A percentile compares a stretch with the other conserved stretches of the same genome.
These are phyloP conservation scores for Dendrolimus kikuchii DNA, from an alignment of 1,140 invertebrate species.

Conservation along the genomic window DNA sequence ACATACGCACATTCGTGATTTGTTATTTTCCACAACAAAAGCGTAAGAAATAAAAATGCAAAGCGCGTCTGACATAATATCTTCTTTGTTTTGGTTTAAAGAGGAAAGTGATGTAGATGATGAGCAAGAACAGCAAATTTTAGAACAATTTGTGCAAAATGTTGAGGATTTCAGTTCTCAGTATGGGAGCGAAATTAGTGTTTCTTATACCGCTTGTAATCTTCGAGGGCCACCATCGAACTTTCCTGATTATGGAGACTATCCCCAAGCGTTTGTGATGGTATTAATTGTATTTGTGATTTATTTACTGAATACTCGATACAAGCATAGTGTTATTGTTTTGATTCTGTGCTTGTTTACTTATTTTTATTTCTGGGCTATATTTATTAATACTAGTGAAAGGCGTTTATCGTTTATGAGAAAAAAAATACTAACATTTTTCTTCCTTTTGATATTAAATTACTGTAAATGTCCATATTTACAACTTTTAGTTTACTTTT, in stretches of 20 bases:
- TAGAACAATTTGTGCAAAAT: constrained; percentile 63
- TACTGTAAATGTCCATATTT: too few relatives aligned
- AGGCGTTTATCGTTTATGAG: too few relatives aligned
- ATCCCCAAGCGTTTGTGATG: constrained; percentile 90
- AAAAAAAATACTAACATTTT: too few relatives aligned
- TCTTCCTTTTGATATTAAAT: too few relatives aligned
- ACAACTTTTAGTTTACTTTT: too few relatives aligned
- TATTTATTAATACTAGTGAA: too few relatives aligned
- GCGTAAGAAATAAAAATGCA: constrained; percentile 35
- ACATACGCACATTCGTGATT: not conserved
- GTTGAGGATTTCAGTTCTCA: constrained; percentile 91
- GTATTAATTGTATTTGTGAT: constrained; percentile 65
- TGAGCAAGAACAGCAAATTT: constrained; percentile 40
- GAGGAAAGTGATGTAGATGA: constrained; percentile 36
- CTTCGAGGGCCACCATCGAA: constrained; percentile 86
- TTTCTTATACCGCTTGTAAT: constrained; percentile 91
- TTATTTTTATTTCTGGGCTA: too few relatives aligned
- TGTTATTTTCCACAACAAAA: not conserved
- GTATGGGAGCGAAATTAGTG: constrained; percentile 89
- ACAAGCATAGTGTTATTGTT: not conserved
- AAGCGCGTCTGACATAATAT: constrained; percentile 55
- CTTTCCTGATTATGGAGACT: constrained; percentile 92
- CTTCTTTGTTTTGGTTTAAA: constrained; percentile 52
- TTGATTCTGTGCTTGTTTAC: not conserved
- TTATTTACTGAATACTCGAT: constrained; percentile 1